phyloP scores from a whole-genome alignment of 2,113 vertebrate species.

The Lamprologus callipterus region DNA sequence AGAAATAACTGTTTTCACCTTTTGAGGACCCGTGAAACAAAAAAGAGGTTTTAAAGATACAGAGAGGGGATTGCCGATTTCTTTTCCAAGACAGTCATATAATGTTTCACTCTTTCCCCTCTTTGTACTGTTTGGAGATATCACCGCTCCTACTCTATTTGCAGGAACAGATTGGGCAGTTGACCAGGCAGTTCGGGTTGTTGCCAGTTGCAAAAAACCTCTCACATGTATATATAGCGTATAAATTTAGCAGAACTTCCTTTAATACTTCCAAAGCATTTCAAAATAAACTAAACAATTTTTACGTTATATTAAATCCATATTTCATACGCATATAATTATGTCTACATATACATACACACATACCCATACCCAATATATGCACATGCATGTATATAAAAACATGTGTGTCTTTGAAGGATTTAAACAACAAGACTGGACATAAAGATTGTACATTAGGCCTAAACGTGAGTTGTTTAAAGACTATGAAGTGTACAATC shows the following conservation, averaged over 20 bases:
- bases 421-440: not conserved
- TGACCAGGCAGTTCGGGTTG: not conserved
- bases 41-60: not conserved
- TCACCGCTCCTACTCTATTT: not conserved
- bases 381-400: not conserved
- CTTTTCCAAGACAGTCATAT: constrained; percentile 20
- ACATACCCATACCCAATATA: not conserved
- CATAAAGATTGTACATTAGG: not conserved
- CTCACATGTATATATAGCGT: not conserved
- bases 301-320: not conserved
- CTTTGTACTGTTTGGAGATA: not conserved
- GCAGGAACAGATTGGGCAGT: not conserved
- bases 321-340: not conserved
- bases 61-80: not conserved
- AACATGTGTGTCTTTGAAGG: not conserved
- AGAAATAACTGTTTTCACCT: not conserved
- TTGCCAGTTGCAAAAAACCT: not conserved
- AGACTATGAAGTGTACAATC: fast-evolving
- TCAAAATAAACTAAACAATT: fast-evolving
- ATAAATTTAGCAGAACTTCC: not conserved
- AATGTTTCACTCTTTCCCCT: not conserved
- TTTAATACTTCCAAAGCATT: not conserved
- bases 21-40: not conserved
- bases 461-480: not conserved
- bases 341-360: not conserved